Evolutionary conservation across 2,797 vertebrate species (phyloP).

Genomic region (Oreonectes daqikongensis): DNA sequence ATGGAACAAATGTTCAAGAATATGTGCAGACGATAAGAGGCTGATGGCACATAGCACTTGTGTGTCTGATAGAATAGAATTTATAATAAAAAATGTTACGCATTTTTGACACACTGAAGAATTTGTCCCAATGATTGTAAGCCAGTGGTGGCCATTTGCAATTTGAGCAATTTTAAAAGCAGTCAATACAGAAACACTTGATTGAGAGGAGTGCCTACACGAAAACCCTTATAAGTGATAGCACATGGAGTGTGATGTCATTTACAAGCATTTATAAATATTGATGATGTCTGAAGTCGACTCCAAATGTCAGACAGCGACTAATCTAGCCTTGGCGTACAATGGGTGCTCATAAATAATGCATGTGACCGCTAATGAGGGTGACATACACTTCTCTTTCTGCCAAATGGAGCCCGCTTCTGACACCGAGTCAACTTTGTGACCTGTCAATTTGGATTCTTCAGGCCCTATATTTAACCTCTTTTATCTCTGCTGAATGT

Average conservation of each 20-base stretch:
- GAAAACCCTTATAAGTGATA: conserved; percentile 24
- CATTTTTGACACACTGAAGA: background rate
- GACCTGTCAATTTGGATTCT: conserved; percentile 14
- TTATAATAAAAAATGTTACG: background rate
- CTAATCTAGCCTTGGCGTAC: conserved; percentile 31
- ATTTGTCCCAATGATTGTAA: conserved; percentile 18
- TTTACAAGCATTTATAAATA: conserved; percentile 56
- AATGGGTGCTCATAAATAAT: conserved; percentile 45
- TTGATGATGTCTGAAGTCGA: conserved; percentile 47
- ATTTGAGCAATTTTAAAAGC: conserved; percentile 27
- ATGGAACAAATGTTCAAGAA: conserved; percentile 20
- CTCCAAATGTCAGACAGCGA: conserved; percentile 49
- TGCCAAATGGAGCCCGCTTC: conserved; percentile 8
- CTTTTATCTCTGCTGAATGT: background rate
- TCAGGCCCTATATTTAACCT: conserved; percentile 20
- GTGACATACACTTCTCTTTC: conserved; percentile 18
- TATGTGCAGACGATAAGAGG: background rate
- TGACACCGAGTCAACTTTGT: background rate
- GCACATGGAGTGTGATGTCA: conserved; percentile 39
- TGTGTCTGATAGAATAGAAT: background rate
- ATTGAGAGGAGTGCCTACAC: conserved; percentile 27
- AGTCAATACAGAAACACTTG: conserved; percentile 41
- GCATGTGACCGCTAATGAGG: conserved; percentile 43
- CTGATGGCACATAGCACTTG: background rate
- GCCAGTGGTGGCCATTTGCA: background rate